Conservation (phyloP, 64 coral and sea anemone genomes). For the Orbicella faveolata region DNA sequence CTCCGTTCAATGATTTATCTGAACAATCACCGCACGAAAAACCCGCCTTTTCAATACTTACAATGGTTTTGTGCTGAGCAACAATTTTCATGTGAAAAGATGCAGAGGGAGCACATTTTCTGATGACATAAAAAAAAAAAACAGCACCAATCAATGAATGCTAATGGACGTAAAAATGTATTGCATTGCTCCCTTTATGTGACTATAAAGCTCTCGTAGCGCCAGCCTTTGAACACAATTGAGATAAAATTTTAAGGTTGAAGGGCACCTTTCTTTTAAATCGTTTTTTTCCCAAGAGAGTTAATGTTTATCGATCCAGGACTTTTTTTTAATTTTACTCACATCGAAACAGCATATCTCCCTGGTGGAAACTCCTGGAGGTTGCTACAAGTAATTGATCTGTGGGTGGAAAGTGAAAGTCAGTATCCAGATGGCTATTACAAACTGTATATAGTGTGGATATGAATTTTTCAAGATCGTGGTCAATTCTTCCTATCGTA, state of each 20-base stretch:
- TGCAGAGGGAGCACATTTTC: not conserved
- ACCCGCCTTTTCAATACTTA: not conserved
- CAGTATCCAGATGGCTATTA: too few species aligned
- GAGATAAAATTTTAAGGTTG: too few species aligned
- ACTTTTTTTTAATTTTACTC: not conserved
- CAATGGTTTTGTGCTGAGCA: not conserved
- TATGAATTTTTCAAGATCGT: too few species aligned
- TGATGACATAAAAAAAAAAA: not conserved
- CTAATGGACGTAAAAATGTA: not conserved
- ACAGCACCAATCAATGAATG: not conserved
- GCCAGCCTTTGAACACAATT: too few species aligned
- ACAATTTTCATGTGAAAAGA: not conserved
- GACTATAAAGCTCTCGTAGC: too few species aligned
- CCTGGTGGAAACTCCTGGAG: slow-evolving; percentile 26
- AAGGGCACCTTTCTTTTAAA: too few species aligned
- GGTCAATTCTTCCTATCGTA: too few species aligned
- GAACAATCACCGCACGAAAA: not conserved
- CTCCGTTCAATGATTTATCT: not conserved
- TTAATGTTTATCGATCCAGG: too few species aligned
- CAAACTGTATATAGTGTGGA: too few species aligned
- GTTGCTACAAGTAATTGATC: not conserved
- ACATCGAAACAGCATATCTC: not conserved
- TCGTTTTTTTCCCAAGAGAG: too few species aligned
- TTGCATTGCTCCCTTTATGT: too few species aligned
- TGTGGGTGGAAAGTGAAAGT: not conserved